Conservation (phyloP, 1,140 invertebrate species). For the Ceratosolen solmsi region DNA sequence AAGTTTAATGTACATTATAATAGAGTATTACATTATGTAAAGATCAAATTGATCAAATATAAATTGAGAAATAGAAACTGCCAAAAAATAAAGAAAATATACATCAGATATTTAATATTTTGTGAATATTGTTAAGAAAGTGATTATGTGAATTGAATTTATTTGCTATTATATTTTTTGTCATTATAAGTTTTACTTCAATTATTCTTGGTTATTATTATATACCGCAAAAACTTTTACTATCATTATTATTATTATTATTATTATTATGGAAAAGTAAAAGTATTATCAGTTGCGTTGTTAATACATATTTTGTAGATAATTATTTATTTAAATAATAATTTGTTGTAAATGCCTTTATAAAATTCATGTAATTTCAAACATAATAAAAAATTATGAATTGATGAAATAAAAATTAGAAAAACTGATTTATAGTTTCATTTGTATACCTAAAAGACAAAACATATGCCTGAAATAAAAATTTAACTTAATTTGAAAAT, state of each 20-base stretch:
- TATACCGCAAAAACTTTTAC: constrained; percentile 11
- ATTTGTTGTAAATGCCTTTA: constrained; percentile 22
- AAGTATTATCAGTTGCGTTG: constrained; percentile 25
- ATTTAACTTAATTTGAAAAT: too few species aligned
- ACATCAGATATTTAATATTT: constrained; percentile 16
- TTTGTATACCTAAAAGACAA: too few species aligned
- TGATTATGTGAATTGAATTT: neutral
- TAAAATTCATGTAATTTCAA: constrained; percentile 15
- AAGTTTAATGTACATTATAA: neutral
- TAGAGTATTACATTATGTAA: neutral
- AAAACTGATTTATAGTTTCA: too few species aligned
- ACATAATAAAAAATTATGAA: neutral
- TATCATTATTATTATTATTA: constrained; percentile 15
- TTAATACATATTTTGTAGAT: constrained; percentile 10
- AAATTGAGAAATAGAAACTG: neutral
- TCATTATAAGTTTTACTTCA: constrained; percentile 23
- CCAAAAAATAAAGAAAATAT: neutral
- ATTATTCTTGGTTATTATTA: constrained; percentile 31
- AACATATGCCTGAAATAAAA: too few species aligned
- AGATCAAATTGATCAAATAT: neutral
- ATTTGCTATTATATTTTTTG: neutral
- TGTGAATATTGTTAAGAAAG: neutral
- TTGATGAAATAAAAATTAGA: constrained; percentile 4
- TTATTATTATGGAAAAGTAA: constrained; percentile 1
- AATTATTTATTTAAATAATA: constrained; percentile 12